Base-by-base conservation (phyloP, 2,797 vertebrate species). In the Gila robusta region DNA sequence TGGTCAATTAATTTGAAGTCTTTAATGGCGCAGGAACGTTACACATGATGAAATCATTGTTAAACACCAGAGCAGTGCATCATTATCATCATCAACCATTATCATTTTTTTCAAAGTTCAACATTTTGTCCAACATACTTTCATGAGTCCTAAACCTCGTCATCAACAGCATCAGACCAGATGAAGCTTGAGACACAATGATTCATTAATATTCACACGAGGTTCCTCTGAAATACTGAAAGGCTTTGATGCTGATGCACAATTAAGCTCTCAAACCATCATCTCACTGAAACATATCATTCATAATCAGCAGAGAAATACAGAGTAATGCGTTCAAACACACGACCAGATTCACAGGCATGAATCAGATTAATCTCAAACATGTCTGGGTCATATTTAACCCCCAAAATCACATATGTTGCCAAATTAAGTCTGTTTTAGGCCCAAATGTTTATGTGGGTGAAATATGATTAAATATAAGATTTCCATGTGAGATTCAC, bases 21-120 rank as follows among this genome's bases (percentile, higher is more conserved):
- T 79, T 79, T 79, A 79, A 79, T 79, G 77, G 16, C 0, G 77
- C 37, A 64, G 37, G 44, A 17, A 49, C 47, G 4, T 49, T 49
- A 44, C 54, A 41, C 77, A 28, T 64, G 77, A 79, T 79, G 37
- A n/a, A 44, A 19, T 41, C 77, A 3, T 44, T 59, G 39, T 59
- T 59, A 79, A 62, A 79, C 76, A 79, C 23, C 76, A 78, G 54
- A 78, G 23, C 54, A 41, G 21, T 59, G 54, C 35, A 26, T 62
- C 54, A 19, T 59, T 32, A 10, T 59, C 76, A 78, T 16, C 11
- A 16, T 41, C 54, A 62, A 41, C 35, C 54, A 62, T 62, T 41
- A 62, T 17, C 0, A 19, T 14, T 10, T 62, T 59, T 17, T 41
- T 17, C 35, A 26, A 59, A 64, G 1, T 26, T 78, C 4, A 19